Evolutionary conservation across 1,140 invertebrate genomes (phyloP).

Genomic region (Bombus fervidus): DNA sequence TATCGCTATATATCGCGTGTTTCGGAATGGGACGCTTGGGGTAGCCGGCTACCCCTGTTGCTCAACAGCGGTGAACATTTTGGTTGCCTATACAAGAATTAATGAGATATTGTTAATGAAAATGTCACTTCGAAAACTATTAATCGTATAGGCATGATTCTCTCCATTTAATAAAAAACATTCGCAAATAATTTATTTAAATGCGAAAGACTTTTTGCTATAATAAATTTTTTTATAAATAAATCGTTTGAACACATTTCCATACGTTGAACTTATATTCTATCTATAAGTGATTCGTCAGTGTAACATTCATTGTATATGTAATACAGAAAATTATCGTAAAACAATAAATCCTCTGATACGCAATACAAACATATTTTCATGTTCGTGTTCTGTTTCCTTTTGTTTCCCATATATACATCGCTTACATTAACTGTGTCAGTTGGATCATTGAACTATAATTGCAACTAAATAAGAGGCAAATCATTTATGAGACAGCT

Average conservation of each 20-base stretch:
- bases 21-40: no score
- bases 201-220: no score
- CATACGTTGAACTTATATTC: background rate
- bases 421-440: slow-evolving; percentile 16
- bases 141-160: no score
- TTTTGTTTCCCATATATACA: background rate
- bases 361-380: background rate
- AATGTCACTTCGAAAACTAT: no score
- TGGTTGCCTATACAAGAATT: no score
- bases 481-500: background rate
- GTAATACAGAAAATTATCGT: no score
- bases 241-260: background rate
- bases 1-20: no score
- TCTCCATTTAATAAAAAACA: no score
- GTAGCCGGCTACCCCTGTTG: no score
- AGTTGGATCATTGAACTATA: slow-evolving; percentile 26
- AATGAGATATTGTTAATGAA: no score
- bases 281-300: background rate
- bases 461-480: slow-evolving; percentile 16
- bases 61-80: no score
- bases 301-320: background rate
- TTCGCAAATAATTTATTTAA: background rate
- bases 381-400: background rate
- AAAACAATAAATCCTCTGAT: slow-evolving; percentile 13
- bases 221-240: background rate